These are phyloP conservation scores for Prolemur simus DNA, from an alignment of 2,113 vertebrate genomes.

Conservation along the genomic window DNA sequence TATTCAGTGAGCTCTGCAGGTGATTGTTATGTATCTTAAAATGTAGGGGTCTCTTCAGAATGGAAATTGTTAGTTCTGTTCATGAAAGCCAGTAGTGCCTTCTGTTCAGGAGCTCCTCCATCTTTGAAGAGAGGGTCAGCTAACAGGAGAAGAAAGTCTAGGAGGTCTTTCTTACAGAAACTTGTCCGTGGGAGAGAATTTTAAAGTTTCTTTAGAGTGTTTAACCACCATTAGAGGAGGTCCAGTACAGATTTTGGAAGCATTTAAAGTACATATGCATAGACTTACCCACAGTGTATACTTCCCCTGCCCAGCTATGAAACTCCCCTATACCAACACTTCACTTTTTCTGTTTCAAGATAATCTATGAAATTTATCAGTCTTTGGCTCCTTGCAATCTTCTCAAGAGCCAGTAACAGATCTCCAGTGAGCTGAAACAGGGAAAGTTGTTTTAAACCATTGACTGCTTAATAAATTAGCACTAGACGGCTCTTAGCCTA, in stretches of 20 bases:
- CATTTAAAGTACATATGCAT: neutral
- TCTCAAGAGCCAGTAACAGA: constrained; percentile 65
- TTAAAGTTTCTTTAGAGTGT: neutral
- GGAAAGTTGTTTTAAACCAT: constrained; percentile 79
- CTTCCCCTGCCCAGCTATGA: neutral
- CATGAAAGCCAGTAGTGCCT: neutral
- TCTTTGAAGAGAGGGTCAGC: neutral
- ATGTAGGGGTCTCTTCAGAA: neutral
- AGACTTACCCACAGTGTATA: neutral
- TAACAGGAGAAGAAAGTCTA: neutral
- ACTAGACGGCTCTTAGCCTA: constrained; percentile 61
- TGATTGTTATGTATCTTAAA: neutral
- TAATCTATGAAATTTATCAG: constrained; percentile 60
- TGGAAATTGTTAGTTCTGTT: neutral
- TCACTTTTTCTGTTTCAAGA: constrained; percentile 36
- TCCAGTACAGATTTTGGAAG: neutral
- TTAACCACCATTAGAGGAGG: neutral
- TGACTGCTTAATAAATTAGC: constrained; percentile 80
- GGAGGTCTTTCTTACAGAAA: neutral
- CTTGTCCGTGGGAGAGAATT: neutral
- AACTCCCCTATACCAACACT: neutral
- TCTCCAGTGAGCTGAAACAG: constrained; percentile 77
- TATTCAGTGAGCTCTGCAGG: neutral
- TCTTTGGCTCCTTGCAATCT: constrained; percentile 53
- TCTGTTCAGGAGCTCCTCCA: neutral